These are phyloP conservation scores for Alsophila aescularia DNA, from an alignment of 2,888 invertebrate species.

Conservation along the genomic window DNA sequence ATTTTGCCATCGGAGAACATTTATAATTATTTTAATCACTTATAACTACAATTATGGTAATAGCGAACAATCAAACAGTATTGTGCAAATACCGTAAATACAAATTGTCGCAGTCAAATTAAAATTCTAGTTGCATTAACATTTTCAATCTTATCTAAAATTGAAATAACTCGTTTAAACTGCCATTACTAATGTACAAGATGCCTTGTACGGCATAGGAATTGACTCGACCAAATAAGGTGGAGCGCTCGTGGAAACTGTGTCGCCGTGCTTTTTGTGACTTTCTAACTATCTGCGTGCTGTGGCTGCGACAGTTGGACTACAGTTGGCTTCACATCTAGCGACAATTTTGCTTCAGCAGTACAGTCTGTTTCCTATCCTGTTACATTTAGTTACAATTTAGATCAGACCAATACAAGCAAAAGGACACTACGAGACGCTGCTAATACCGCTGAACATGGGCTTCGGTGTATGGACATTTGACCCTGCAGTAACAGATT, in stretches of 20 bases:
- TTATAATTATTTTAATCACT: no score
- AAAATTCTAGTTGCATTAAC: slow-evolving; percentile 19
- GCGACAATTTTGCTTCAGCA: background rate
- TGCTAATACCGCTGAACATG: no score
- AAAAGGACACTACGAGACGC: no score
- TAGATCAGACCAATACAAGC: no score
- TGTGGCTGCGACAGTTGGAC: slow-evolving; percentile 50
- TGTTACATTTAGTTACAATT: no score
- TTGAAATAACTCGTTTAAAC: slow-evolving; percentile 39
- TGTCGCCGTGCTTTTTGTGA: slow-evolving; percentile 60
- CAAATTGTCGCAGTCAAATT: background rate
- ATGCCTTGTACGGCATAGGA: slow-evolving; percentile 51
- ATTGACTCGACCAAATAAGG: slow-evolving; percentile 65
- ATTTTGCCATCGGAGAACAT: no score
- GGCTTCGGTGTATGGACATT: background rate
- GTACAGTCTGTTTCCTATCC: background rate
- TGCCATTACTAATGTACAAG: slow-evolving; percentile 49
- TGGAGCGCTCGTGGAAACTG: slow-evolving; percentile 66
- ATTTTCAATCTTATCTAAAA: slow-evolving; percentile 34
- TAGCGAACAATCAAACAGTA: no score
- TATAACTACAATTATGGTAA: no score
- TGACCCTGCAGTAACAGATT: background rate
- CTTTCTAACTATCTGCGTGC: slow-evolving; percentile 48
- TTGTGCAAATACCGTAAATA: background rate
- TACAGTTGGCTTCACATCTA: slow-evolving; percentile 33